These are phyloP conservation scores for Spinus olivaceus DNA, from an alignment of 2,797 vertebrate species.

Conservation along the genomic window DNA sequence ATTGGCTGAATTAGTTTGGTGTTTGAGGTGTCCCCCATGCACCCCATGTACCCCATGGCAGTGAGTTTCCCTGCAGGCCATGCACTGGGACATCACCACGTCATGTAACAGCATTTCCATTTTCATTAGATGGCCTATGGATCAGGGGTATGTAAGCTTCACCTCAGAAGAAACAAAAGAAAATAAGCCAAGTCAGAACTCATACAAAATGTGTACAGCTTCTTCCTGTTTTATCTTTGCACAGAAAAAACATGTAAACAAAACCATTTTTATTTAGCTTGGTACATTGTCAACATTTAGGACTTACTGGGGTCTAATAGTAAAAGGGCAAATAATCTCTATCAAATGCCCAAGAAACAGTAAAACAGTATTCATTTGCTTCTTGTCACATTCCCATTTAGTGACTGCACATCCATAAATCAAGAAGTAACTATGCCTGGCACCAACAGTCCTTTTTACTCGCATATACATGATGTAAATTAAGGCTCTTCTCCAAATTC, in stretches of 20 bases:
- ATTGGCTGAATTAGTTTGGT: not conserved
- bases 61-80: not conserved
- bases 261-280: not conserved
- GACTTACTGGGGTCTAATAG: not conserved
- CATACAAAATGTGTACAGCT: not conserved
- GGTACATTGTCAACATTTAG: not conserved
- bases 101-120: not conserved
- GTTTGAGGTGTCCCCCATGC: not conserved
- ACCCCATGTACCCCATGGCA: not conserved
- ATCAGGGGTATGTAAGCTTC: not conserved
- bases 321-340: not conserved
- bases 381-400: not conserved
- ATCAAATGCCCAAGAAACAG: not conserved
- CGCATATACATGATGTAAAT: not conserved
- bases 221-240: not conserved
- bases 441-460: not conserved
- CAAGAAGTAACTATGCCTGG: not conserved
- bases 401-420: not conserved
- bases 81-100: fast-evolving
- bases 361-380: not conserved
- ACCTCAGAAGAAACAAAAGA: not conserved
- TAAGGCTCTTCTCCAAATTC: constrained; percentile 3
- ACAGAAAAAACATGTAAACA: not conserved
- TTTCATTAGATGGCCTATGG: not conserved
- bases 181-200: not conserved